Base-by-base conservation (phyloP, 2,113 vertebrate genomes). In the Gnathonemus echidnorhynchus region DNA sequence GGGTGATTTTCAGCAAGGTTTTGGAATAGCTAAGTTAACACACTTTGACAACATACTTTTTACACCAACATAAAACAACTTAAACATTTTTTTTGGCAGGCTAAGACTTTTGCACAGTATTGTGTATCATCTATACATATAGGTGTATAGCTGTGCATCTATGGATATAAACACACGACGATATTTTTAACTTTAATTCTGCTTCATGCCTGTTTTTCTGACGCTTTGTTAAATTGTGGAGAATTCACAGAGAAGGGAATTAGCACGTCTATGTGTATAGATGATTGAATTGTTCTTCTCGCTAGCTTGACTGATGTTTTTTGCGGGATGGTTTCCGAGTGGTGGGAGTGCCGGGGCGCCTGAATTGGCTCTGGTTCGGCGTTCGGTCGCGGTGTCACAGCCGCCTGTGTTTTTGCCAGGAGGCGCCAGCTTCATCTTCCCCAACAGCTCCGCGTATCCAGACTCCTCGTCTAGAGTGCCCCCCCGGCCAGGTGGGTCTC, bases 401-500 rank as follows among this genome's bases (percentile, higher is more conserved):
- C 93, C 91, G 93, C 93, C 93, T 93, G 95, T 95, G 95, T 92
- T 94, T 56, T 94, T 94, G 91, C 56, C 93, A 98, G 97, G 97
- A 95, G 97, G 97, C 90, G 97, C 97, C 91, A 96, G 96, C 93
- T 98, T 98, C 94, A 97, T 98, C 94, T 97, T 98, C 90, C 97
- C 97, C 92, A 98, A 97, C 91, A 94, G 96, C 92, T 96, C 97
- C 56, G 96, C 95, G 91, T 98, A 97, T 94, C 96, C 97, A 77
- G 97, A 98, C 93, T 93, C 96, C 86, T 94, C 96, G 91, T 95
- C 96, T 93, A 96, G 97, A 95, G 95, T 96, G 91, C 92, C 96
- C 92, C 92, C 95, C 92, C 96, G 97, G 92, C 95, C 97, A 96
- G 97, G 97, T 98, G 96, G 50, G 92, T 86, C 24, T 27, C 21